phyloP scores from a whole-genome alignment of 2,113 vertebrate species.

The Athene noctua region DNA sequence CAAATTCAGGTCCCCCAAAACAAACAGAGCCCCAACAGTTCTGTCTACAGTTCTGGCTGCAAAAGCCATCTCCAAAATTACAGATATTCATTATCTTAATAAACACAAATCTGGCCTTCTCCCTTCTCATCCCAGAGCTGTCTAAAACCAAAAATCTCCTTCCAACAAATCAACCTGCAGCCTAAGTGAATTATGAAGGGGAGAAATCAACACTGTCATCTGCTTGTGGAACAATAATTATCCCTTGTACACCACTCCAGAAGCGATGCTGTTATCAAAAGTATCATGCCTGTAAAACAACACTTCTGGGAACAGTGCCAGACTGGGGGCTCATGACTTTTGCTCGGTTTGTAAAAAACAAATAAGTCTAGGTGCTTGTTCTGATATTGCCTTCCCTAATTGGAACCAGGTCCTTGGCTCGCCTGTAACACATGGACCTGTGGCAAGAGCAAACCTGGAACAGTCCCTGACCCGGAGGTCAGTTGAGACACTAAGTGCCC shows the following conservation, averaged over 20 bases:
- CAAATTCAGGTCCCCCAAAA: not conserved
- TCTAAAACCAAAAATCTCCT: not conserved
- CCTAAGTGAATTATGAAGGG: not conserved
- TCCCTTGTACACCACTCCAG: not conserved
- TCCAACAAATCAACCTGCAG: not conserved
- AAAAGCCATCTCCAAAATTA: not conserved
- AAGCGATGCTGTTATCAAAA: not conserved
- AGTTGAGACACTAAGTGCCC: not conserved
- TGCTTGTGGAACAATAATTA: conserved; percentile 37
- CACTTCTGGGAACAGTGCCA: conserved; percentile 41
- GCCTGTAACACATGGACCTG: rapidly evolving
- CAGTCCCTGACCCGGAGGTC: not conserved
- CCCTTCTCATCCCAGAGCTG: not conserved
- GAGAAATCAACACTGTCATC: conserved; percentile 22
- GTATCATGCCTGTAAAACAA: conserved; percentile 31
- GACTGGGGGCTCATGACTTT: not conserved
- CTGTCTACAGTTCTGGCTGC: not conserved
- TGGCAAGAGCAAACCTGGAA: not conserved
- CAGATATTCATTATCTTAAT: not conserved
- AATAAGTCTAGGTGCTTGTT: not conserved
- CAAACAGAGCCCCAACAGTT: not conserved
- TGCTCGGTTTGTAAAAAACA: not conserved
- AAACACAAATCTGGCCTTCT: not conserved
- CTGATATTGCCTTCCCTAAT: not conserved
- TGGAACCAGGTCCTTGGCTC: rapidly evolving